A percentile compares a stretch with the other conserved stretches of the same genome.
phyloP scores from a whole-genome alignment of 1,140 invertebrate genomes.

The Neoseiulus cucumeris region DNA sequence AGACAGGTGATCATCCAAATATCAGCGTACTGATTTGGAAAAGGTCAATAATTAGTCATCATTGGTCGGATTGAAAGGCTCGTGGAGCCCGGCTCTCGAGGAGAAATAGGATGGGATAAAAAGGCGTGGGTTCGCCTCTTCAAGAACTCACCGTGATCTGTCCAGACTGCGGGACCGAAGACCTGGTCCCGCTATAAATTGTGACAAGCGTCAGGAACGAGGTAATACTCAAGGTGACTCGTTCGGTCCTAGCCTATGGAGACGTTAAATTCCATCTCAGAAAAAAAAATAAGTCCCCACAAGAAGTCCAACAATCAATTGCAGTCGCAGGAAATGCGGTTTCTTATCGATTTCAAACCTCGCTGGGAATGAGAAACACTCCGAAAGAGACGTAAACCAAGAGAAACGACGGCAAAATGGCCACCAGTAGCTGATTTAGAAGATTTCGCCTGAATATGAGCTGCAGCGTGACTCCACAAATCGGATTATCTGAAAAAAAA shows the following conservation, averaged over 20 bases:
- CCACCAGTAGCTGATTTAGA: not conserved
- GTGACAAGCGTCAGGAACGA: not conserved
- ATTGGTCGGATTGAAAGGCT: not conserved
- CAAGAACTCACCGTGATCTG: not conserved
- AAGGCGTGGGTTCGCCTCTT: not conserved
- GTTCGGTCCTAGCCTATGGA: not conserved
- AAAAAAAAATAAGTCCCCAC: no score
- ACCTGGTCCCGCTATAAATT: not conserved
- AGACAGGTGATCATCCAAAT: not conserved
- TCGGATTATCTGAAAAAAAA: not conserved
- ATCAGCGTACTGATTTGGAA: not conserved
- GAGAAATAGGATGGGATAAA: not conserved
- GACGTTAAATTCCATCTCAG: no score
- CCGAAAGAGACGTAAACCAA: not conserved
- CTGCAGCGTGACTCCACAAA: not conserved
- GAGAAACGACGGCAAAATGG: not conserved
- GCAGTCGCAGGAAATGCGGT: no score
- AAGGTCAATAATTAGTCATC: not conserved
- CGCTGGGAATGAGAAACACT: not conserved
- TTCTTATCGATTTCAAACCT: no score
- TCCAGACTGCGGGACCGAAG: not conserved
- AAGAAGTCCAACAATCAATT: no score
- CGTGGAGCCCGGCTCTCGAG: not conserved
- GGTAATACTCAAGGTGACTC: not conserved
- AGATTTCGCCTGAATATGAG: not conserved